Evolutionary conservation across 2,888 invertebrate species (phyloP).

Genomic region (Thysanoteuthis rhombus): DNA sequence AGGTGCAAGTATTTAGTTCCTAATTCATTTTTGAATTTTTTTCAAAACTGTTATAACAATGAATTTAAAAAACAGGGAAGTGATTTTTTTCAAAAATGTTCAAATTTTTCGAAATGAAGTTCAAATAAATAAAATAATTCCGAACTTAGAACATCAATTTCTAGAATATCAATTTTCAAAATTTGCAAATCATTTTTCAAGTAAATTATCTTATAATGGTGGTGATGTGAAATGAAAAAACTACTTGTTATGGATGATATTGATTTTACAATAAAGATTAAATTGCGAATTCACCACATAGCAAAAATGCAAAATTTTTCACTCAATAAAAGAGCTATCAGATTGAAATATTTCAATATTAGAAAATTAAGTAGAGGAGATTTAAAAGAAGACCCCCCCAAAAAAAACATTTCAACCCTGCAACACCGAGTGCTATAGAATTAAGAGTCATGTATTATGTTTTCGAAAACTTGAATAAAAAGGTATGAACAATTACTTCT

Average conservation of each 20-base stretch:
- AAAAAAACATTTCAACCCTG: background rate
- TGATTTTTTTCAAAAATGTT: too few relatives aligned
- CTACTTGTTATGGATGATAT: background rate
- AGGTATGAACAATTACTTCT: background rate
- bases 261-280: background rate
- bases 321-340: too few relatives aligned
- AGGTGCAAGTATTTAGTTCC: too few relatives aligned
- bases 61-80: too few relatives aligned
- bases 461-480: background rate
- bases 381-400: too few relatives aligned
- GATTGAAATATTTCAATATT: too few relatives aligned
- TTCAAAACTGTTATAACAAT: too few relatives aligned
- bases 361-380: too few relatives aligned
- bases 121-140: too few relatives aligned
- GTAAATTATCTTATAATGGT: background rate
- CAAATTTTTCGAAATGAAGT: too few relatives aligned
- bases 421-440: background rate
- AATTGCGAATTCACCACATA: background rate
- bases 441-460: background rate
- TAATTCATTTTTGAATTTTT: too few relatives aligned
- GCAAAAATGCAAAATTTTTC: background rate
- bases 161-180: background rate
- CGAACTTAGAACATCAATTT: background rate
- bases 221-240: background rate
- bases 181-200: background rate